These are phyloP conservation scores for Sylvicola cinctus DNA, from an alignment of 2,888 invertebrate species.

Conservation along the genomic window DNA sequence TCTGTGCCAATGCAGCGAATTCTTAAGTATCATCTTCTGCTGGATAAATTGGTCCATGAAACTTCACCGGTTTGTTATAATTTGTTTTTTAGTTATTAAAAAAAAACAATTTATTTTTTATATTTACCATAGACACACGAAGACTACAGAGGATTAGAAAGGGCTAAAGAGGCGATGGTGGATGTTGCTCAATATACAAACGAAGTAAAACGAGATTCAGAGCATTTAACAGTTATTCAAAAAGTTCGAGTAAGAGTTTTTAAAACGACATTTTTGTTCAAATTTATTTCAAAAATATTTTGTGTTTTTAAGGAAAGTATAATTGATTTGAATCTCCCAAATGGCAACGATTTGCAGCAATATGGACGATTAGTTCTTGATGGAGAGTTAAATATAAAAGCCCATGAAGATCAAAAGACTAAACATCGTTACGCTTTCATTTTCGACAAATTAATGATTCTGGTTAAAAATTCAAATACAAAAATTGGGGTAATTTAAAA, in stretches of 20 bases:
- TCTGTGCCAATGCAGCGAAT: conserved; percentile 98
- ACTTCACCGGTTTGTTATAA: conserved; percentile 64
- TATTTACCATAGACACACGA: conserved; percentile 43
- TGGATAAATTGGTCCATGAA: conserved; percentile 75
- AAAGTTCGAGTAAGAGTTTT: conserved; percentile 52
- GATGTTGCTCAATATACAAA: conserved; percentile 95
- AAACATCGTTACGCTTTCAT: conserved; percentile 84
- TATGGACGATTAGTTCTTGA: conserved; percentile 85
- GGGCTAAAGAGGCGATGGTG: conserved; percentile 87
- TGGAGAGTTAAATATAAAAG: conserved; percentile 82
- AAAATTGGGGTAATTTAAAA: conserved; percentile 25
- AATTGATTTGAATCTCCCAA: conserved; percentile 60
- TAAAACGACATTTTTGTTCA: conserved; percentile 1
- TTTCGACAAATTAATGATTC: conserved; percentile 88
- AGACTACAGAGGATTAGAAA: conserved; percentile 60
- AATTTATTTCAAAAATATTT: conserved; percentile 4
- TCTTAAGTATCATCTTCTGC: conserved; percentile 85
- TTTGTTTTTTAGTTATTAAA: conserved; percentile 13
- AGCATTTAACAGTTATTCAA: conserved; percentile 71
- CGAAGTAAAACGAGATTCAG: conserved; percentile 92
- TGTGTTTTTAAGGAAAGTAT: conserved; percentile 41
- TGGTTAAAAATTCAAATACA: conserved; percentile 21
- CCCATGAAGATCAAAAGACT: conserved; percentile 71
- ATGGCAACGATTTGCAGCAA: conserved; percentile 61
- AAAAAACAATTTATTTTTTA: conserved; percentile 1